A percentile compares a stretch with the other conserved stretches of the same genome.
phyloP scores from a whole-genome alignment of 2,113 vertebrate species.

The Condylura cristata region DNA sequence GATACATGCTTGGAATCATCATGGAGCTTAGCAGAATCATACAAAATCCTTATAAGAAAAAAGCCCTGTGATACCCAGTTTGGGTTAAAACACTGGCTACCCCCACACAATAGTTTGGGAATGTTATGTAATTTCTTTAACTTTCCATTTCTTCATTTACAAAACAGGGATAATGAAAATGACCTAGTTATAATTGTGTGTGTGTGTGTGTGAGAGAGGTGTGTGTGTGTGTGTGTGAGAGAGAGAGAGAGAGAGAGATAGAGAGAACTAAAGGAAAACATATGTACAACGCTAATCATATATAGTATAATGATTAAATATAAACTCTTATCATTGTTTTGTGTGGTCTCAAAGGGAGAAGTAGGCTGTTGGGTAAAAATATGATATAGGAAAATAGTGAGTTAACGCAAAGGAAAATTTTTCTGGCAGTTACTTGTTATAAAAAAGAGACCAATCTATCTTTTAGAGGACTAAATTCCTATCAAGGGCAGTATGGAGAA shows the following conservation, averaged over 20 bases:
- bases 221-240: no score
- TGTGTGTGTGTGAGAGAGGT: no score
- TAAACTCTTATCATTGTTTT: not conserved
- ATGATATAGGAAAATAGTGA: not conserved
- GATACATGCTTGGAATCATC: not conserved
- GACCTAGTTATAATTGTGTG: not conserved
- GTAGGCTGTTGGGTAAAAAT: not conserved
- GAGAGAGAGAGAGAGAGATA: no score
- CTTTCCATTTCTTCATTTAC: not conserved
- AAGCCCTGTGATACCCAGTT: not conserved
- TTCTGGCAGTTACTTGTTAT: not conserved
- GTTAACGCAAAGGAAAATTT: not conserved
- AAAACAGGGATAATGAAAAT: not conserved
- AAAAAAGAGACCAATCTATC: slow-evolving; percentile 5
- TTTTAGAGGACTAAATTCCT: slow-evolving; percentile 12
- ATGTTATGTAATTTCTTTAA: not conserved
- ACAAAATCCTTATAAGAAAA: not conserved
- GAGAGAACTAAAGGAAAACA: not conserved
- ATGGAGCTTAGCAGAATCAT: not conserved
- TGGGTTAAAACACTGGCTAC: not conserved
- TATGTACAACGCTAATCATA: no score
- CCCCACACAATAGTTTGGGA: not conserved
- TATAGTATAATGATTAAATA: not conserved
- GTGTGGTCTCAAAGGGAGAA: not conserved
- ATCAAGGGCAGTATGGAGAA: not conserved